Conservation (phyloP, 2,797 vertebrate species). For the Gallinago stenura region DNA sequence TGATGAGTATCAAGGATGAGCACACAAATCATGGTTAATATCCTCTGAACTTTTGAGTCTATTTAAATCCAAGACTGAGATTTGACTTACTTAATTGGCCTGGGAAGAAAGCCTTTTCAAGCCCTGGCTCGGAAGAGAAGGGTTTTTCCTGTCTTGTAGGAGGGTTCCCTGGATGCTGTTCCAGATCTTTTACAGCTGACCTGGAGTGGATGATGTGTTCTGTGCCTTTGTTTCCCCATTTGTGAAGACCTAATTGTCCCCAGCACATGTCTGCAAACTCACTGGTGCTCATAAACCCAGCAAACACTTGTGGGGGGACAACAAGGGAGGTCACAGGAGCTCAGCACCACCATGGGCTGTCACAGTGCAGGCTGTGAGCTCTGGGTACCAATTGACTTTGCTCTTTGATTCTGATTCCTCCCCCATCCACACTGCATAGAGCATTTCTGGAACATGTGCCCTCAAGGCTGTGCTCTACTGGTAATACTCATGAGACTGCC, state of each 20-base stretch:
- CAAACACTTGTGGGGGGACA: background rate
- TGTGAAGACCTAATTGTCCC: background rate
- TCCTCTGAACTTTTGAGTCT: background rate
- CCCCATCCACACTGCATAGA: background rate
- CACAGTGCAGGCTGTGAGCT: fast-evolving
- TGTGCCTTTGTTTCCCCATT: background rate
- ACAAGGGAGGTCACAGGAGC: background rate
- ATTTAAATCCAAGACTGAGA: background rate
- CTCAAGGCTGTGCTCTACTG: background rate
- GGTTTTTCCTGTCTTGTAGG: background rate
- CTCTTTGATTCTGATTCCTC: background rate
- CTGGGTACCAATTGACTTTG: background rate
- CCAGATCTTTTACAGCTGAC: background rate
- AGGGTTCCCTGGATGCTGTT: background rate
- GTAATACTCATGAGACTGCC: background rate
- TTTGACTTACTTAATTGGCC: background rate
- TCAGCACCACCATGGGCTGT: background rate
- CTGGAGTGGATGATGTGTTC: background rate
- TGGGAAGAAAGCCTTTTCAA: background rate
- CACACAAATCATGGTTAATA: background rate
- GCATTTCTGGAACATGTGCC: background rate
- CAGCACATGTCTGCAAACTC: background rate
- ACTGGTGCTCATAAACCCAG: background rate
- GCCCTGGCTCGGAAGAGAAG: background rate
- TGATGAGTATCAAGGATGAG: background rate